Conservation (phyloP, 2,797 vertebrate species). For the Threskiornis aethiopicus region DNA sequence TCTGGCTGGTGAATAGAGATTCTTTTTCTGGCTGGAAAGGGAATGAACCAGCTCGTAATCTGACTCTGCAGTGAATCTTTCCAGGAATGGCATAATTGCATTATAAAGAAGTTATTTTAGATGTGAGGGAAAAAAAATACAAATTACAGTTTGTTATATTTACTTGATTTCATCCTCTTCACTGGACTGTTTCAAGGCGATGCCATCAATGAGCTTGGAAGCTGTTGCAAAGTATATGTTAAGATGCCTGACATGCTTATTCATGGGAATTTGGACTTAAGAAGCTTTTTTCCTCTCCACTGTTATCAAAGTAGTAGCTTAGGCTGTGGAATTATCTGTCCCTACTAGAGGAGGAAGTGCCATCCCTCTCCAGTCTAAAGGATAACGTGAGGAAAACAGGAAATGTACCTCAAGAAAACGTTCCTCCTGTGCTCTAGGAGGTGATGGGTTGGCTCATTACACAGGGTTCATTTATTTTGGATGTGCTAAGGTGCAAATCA, state of each 20-base stretch:
- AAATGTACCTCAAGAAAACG: not conserved
- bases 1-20: not conserved
- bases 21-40: conserved; percentile 13
- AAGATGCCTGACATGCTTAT: not conserved
- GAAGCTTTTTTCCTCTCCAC: not conserved
- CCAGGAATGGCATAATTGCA: conserved; percentile 45
- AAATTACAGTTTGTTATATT: conserved; percentile 18
- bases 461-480: not conserved
- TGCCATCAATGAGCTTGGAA: not conserved
- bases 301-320: not conserved
- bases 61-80: not conserved
- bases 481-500: not conserved
- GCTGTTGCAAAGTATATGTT: not conserved
- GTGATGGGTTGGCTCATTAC: not conserved
- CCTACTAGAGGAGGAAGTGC: not conserved
- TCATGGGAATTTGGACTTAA: not conserved
- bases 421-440: not conserved
- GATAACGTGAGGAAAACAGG: not conserved
- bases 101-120: conserved; percentile 37
- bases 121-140: not conserved
- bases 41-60: not conserved
- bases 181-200: not conserved
- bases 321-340: not conserved
- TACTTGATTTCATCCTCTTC: conserved; percentile 20
- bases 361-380: not conserved